These are phyloP conservation scores for Porphyrio hochstetteri DNA, from an alignment of 2,113 vertebrate species.

Conservation along the genomic window DNA sequence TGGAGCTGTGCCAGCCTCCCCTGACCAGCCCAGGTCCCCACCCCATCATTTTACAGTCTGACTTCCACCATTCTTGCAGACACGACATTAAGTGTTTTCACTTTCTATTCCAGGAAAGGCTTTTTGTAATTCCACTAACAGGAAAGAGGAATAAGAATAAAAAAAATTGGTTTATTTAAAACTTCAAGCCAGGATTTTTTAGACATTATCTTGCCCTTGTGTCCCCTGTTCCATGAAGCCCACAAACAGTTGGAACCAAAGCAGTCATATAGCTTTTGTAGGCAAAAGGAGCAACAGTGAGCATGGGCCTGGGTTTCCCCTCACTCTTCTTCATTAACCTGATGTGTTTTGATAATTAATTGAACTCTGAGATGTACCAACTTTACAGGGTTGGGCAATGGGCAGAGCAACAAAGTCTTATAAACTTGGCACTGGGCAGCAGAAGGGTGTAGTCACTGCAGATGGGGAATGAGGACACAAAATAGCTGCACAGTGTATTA, in stretches of 20 bases:
- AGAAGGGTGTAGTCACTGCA: not conserved
- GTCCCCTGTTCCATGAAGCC: not conserved
- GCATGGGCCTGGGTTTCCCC: not conserved
- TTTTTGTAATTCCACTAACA: not conserved
- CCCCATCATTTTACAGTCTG: too few species aligned
- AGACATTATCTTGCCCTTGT: not conserved
- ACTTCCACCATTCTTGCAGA: too few species aligned
- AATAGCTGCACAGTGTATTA: not conserved
- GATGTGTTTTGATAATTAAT: not conserved
- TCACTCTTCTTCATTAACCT: not conserved
- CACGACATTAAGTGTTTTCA: not conserved
- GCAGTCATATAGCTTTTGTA: fast-evolving
- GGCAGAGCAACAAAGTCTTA: not conserved
- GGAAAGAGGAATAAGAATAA: not conserved
- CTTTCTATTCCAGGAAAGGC: not conserved
- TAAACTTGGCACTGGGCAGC: not conserved
- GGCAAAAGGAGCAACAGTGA: not conserved
- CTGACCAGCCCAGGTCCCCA: too few species aligned
- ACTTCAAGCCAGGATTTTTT: not conserved
- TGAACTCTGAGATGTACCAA: not conserved
- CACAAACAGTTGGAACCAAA: not conserved
- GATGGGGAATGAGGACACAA: not conserved
- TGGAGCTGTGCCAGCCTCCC: too few species aligned
- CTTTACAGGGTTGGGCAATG: not conserved
- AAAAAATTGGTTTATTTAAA: not conserved